Percentiles rank a stretch among this genome's conserved stretches.
phyloP scores from a whole-genome alignment of 2,113 vertebrate species.

The Urocitellus parryii region DNA sequence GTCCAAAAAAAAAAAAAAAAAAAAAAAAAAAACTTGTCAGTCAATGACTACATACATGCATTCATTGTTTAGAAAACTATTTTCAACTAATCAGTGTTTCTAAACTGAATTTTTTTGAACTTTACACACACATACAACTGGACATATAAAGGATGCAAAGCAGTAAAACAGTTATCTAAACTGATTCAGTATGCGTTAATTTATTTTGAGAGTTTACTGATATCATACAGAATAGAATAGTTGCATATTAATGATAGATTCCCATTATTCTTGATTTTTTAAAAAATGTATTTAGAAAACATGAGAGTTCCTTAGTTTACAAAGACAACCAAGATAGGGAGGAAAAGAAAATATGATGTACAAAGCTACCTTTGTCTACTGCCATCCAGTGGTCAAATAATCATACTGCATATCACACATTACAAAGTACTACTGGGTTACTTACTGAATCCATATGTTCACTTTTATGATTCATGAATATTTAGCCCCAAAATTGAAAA shows the following conservation, averaged over 20 bases:
- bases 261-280: not conserved
- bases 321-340: not conserved
- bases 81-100: not conserved
- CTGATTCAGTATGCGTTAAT: not conserved
- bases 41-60: not conserved
- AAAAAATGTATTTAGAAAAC: not conserved
- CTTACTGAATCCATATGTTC: not conserved
- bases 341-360: not conserved
- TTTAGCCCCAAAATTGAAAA: not conserved
- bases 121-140: not conserved
- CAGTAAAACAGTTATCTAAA: not conserved
- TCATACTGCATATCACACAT: not conserved
- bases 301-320: not conserved
- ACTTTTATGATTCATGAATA: not conserved
- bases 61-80: not conserved
- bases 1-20: not conserved
- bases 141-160: not conserved
- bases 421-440: not conserved
- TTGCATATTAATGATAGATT: not conserved
- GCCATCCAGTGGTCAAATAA: constrained; percentile 44
- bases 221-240: not conserved
- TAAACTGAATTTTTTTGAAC: not conserved
- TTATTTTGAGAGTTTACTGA: not conserved
- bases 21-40: not conserved
- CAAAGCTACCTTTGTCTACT: constrained; percentile 51